phyloP scores from a whole-genome alignment of 2,888 invertebrate genomes.

The Cephus spinipes region DNA sequence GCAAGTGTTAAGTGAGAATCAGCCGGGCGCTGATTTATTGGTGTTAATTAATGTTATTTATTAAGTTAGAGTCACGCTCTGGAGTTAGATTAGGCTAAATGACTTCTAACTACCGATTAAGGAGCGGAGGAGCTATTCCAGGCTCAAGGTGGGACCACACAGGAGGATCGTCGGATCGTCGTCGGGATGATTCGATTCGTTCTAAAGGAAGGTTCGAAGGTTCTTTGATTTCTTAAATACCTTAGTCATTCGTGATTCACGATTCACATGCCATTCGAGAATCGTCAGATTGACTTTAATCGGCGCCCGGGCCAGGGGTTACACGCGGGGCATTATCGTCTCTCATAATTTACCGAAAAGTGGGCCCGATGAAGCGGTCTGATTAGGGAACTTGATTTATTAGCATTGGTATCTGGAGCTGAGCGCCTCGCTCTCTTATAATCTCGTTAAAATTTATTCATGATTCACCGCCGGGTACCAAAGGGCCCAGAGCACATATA shows the following conservation, averaged over 20 bases:
- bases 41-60: conserved; percentile 48
- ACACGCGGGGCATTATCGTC: conserved; percentile 27
- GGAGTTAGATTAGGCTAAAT: conserved; percentile 31
- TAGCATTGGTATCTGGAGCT: conserved; percentile 40
- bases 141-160: conserved; percentile 42
- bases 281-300: conserved; percentile 9
- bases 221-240: background rate
- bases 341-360: conserved; percentile 52
- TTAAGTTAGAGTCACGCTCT: conserved; percentile 32
- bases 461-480: conserved; percentile 29
- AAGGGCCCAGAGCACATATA: no score
- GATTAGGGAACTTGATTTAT: conserved; percentile 57
- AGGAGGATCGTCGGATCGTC: conserved; percentile 22
- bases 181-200: background rate
- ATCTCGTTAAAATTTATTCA: conserved; percentile 59
- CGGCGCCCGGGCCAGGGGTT: background rate
- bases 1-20: conserved; percentile 19
- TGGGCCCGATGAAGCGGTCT: conserved; percentile 54
- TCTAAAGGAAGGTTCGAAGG: background rate
- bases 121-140: conserved; percentile 5
- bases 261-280: background rate
- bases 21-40: conserved; percentile 34
- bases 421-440: conserved; percentile 31
- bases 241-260: background rate
- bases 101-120: conserved; percentile 41